A percentile compares a stretch with the other conserved stretches of the same genome.
Conservation (phyloP, 2,888 invertebrate species). For the Teleogryllus oceanicus region DNA sequence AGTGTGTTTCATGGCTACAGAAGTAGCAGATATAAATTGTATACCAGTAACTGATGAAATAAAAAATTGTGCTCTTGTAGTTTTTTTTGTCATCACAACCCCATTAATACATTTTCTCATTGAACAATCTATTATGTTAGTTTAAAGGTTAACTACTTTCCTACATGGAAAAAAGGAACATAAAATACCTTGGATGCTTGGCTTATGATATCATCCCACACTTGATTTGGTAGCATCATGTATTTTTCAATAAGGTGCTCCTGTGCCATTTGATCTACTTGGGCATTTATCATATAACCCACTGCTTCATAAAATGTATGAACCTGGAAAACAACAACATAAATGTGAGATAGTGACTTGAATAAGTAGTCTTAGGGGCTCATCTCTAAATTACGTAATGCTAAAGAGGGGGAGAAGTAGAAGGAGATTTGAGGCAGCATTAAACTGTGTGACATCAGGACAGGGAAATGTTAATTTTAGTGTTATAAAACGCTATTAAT, state of each 20-base stretch:
- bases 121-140: background rate
- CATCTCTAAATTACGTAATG: no score
- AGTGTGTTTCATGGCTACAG: no score
- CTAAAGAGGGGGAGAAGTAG: no score
- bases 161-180: slow-evolving; percentile 22
- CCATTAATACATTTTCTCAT: background rate
- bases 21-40: no score
- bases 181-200: slow-evolving; percentile 76
- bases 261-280: slow-evolving; percentile 85
- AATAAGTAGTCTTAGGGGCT: no score
- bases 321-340: slow-evolving; percentile 47
- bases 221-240: slow-evolving; percentile 96
- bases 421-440: no score
- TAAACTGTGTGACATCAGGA: no score
- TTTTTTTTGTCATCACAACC: background rate
- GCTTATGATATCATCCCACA: slow-evolving; percentile 97
- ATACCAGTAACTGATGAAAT: no score
- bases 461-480: no score
- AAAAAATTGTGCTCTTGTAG: no score
- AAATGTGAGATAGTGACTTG: no score
- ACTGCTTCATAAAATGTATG: slow-evolving; percentile 99
- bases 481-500: no score
- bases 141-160: background rate
- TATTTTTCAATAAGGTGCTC: slow-evolving; percentile 95
- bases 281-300: slow-evolving; percentile 97